These are phyloP conservation scores for Acleris emargana DNA, from an alignment of 2,888 invertebrate genomes.

Conservation along the genomic window DNA sequence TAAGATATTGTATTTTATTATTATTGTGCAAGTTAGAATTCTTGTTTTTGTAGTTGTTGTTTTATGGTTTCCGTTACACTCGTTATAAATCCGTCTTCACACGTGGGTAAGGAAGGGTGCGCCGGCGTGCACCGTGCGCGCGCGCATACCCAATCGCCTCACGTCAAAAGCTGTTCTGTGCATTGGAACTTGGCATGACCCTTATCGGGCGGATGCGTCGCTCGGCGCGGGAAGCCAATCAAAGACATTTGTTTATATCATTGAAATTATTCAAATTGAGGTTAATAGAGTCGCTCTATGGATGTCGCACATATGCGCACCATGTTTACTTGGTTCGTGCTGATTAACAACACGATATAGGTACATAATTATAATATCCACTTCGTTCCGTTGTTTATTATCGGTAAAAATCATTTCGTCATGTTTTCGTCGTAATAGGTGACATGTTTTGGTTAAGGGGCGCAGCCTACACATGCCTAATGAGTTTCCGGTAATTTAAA, in stretches of 20 bases:
- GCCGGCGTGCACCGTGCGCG: conserved; percentile 41
- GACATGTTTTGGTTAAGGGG: conserved; percentile 36
- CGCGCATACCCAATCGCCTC: conserved; percentile 44
- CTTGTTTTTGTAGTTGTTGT: conserved; percentile 41
- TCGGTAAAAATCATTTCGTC: conserved; percentile 46
- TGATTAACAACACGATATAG: conserved; percentile 68
- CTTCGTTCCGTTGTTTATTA: conserved; percentile 25
- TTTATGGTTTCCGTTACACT: conserved; percentile 38
- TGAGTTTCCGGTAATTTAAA: conserved; percentile 14
- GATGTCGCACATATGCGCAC: conserved; percentile 79
- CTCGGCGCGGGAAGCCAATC: conserved; percentile 69
- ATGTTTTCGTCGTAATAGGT: conserved; percentile 50
- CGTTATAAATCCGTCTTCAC: conserved; percentile 41
- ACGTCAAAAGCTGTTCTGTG: conserved; percentile 54
- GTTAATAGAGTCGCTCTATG: conserved; percentile 78
- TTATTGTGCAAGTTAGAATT: conserved; percentile 37
- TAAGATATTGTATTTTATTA: conserved; percentile 47
- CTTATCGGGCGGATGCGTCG: conserved; percentile 74
- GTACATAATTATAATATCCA: conserved; percentile 47
- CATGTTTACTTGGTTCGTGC: conserved; percentile 72
- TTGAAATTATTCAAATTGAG: conserved; percentile 79
- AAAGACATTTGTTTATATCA: conserved; percentile 73
- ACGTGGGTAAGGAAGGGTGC: conserved; percentile 49
- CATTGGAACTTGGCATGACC: conserved; percentile 59
- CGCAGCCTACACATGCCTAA: conserved; percentile 12